Percentiles rank a stretch among this genome's conserved stretches.
These are phyloP conservation scores for Lophius piscatorius DNA, from an alignment of 2,113 vertebrate genomes.

Conservation along the genomic window DNA sequence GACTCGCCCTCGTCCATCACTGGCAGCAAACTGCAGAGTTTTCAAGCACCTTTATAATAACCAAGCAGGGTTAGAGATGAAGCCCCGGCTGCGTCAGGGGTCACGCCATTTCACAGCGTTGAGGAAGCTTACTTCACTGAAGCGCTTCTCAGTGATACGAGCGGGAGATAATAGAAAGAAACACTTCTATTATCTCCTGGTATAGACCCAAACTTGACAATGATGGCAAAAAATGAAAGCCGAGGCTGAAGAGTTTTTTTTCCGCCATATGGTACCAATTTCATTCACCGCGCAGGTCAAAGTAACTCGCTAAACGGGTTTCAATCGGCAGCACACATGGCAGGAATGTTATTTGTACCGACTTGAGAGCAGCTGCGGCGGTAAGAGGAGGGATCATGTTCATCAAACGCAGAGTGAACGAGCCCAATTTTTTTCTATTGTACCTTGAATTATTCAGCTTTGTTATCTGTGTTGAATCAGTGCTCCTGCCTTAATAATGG, in stretches of 20 bases:
- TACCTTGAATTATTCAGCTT: no score
- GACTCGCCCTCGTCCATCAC: conserved; percentile 50
- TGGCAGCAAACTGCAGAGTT: conserved; percentile 15
- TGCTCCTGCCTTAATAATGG: background rate
- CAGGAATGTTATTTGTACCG: no score
- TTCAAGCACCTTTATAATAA: conserved; percentile 41
- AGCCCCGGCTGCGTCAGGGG: conserved; percentile 8
- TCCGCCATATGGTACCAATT: background rate
- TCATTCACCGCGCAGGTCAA: background rate
- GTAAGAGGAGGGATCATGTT: background rate
- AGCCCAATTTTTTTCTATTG: no score
- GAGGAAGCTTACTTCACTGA: conserved; percentile 12
- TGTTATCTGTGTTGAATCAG: no score
- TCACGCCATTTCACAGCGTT: background rate
- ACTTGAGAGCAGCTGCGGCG: no score
- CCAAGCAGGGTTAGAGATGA: conserved; percentile 32
- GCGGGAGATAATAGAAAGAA: conserved; percentile 14
- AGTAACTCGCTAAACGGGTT: background rate
- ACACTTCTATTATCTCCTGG: background rate
- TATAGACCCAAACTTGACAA: background rate
- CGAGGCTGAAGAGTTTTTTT: background rate
- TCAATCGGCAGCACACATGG: background rate
- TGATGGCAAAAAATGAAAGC: background rate
- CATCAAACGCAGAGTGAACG: no score
- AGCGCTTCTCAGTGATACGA: conserved; percentile 4